Evolutionary conservation across 2,113 vertebrate genomes (phyloP).

Genomic region (Petrocephalus microphthalmus): DNA sequence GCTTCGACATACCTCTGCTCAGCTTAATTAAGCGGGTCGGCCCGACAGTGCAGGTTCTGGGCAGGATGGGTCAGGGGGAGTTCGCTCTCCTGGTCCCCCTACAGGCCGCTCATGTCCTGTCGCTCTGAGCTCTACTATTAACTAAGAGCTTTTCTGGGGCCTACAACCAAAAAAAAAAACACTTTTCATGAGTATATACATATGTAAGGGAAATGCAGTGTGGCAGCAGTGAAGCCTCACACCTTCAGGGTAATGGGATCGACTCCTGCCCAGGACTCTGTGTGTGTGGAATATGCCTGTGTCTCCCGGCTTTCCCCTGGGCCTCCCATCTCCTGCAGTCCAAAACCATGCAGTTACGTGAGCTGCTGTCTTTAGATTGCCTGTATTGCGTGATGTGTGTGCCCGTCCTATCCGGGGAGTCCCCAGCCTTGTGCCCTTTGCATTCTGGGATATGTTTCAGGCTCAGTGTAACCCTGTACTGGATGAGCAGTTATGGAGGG

Average conservation of each 20-base stretch:
- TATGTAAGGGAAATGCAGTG: neutral
- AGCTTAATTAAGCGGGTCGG: conserved; percentile 46
- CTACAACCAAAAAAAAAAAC: neutral
- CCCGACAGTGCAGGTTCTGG: conserved; percentile 33
- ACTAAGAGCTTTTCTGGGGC: neutral
- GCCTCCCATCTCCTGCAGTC: neutral
- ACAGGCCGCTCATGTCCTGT: neutral
- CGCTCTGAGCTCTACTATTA: neutral
- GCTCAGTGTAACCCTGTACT: neutral
- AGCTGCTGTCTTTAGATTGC: neutral
- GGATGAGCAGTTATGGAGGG: neutral
- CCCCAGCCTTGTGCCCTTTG: neutral
- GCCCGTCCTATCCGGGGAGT: neutral
- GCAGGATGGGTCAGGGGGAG: neutral
- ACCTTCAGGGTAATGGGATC: neutral
- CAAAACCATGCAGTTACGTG: neutral
- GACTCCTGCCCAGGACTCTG: neutral
- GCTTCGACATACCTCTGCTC: conserved; percentile 37
- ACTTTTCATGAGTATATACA: neutral
- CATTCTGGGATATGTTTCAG: neutral
- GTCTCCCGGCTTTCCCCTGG: neutral
- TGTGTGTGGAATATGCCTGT: neutral
- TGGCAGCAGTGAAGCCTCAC: neutral
- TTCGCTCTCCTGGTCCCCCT: neutral
- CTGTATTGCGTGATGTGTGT: neutral